Percentiles rank a stretch among this genome's conserved stretches.
Evolutionary conservation across 1,140 invertebrate species (phyloP).

Genomic region (Aphaenogaster ashmeadi): DNA sequence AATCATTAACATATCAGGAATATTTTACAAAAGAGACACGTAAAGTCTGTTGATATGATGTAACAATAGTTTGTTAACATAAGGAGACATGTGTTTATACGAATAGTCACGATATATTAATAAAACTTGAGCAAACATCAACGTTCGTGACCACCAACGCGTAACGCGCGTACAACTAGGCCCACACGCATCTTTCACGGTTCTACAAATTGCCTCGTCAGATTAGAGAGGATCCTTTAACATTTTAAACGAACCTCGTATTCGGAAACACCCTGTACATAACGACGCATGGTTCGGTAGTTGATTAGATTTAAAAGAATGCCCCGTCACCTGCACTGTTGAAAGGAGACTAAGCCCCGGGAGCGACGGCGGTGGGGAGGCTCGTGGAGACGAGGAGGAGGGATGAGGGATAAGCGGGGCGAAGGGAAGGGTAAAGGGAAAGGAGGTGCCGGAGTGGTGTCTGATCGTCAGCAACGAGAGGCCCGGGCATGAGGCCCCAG

Average conservation of each 20-base stretch:
- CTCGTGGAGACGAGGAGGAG: background rate
- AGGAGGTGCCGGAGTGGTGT: constrained; percentile 52
- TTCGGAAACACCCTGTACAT: constrained; percentile 70
- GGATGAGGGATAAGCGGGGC: background rate
- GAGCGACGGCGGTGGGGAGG: constrained; percentile 52
- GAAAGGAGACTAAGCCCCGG: constrained; percentile 77
- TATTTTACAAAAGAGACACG: background rate
- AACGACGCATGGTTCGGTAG: constrained; percentile 73
- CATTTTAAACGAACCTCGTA: constrained; percentile 17
- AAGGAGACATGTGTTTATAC: background rate
- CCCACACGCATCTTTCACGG: constrained; percentile 1
- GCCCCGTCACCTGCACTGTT: constrained; percentile 78
- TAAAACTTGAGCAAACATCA: constrained; percentile 6
- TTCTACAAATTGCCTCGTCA: constrained; percentile 51
- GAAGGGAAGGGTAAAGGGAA: background rate
- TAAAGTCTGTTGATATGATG: background rate
- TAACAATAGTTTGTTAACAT: background rate
- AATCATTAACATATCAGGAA: background rate
- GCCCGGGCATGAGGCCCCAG: constrained; percentile 73
- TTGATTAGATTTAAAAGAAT: constrained; percentile 80
- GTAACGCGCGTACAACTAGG: constrained; percentile 13
- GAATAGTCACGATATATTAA: background rate
- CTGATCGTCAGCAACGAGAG: constrained; percentile 75
- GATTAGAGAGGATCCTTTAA: constrained; percentile 28
- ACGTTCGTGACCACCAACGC: constrained; percentile 9